These are phyloP conservation scores for Lepidocyrtoides sp. DNA, from an alignment of 2,888 invertebrate genomes.

Conservation along the genomic window DNA sequence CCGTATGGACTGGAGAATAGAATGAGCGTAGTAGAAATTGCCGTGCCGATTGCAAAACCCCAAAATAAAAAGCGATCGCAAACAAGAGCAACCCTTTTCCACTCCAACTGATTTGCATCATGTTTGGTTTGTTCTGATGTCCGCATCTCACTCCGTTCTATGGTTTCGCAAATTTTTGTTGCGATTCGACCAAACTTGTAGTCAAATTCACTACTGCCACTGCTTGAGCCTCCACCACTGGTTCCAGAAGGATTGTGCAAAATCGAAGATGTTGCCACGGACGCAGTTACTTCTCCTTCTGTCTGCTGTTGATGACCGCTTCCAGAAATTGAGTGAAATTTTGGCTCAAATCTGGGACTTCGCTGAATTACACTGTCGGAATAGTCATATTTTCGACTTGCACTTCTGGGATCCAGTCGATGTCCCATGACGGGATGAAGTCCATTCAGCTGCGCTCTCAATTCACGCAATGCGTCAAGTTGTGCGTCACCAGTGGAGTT, in stretches of 20 bases:
- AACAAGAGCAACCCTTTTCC: conserved; percentile 94
- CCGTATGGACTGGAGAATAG: conserved; percentile 90
- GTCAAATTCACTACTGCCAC: conserved; percentile 87
- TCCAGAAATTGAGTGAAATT: conserved; percentile 32
- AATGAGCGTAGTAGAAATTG: conserved; percentile 93
- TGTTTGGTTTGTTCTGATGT: conserved; percentile 93
- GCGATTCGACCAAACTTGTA: conserved; percentile 90
- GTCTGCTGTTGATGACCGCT: no score
- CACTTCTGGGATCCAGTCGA: conserved; percentile 89
- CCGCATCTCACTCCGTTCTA: conserved; percentile 93
- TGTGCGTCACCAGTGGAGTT: conserved; percentile 60
- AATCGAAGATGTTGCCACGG: not conserved
- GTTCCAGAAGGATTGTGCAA: conserved; percentile 3
- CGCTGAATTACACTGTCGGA: conserved; percentile 86
- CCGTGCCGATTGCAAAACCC: conserved; percentile 92
- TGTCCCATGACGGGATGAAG: conserved; percentile 90
- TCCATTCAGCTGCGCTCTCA: conserved; percentile 85
- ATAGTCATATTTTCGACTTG: conserved; percentile 87
- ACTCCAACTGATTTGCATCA: conserved; percentile 94
- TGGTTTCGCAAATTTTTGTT: conserved; percentile 91
- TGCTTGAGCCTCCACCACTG: not conserved
- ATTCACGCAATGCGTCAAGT: conserved; percentile 83
- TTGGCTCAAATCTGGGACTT: conserved; percentile 87
- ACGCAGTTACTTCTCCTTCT: not conserved
- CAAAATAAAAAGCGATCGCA: conserved; percentile 93